Evolutionary conservation across 2,888 invertebrate genomes (phyloP).

Genomic region (Xanthorhoe designata): DNA sequence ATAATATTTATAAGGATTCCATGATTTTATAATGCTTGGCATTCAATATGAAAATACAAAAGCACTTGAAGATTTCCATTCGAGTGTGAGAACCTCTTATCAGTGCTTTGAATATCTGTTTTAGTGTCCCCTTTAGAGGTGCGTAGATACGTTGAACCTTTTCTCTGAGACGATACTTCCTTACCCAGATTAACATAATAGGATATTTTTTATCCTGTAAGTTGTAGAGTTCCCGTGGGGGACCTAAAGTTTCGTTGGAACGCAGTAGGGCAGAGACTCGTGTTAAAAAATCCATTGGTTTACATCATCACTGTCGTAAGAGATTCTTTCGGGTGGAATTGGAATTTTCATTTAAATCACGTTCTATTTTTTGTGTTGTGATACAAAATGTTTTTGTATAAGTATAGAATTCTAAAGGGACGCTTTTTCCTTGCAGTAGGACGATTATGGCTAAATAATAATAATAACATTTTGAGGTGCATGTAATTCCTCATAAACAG

Average conservation of each 20-base stretch:
- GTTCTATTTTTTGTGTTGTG: neutral
- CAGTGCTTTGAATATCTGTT: constrained; percentile 53
- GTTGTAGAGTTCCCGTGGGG: constrained; percentile 61
- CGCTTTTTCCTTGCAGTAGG: too few species aligned
- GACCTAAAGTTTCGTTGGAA: constrained; percentile 58
- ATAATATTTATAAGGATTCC: too few species aligned
- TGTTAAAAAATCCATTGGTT: constrained; percentile 55
- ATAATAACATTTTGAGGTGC: too few species aligned
- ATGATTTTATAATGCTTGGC: neutral
- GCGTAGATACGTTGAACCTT: constrained; percentile 56
- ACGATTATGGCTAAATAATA: too few species aligned
- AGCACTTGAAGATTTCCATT: constrained; percentile 6
- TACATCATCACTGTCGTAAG: constrained; percentile 47
- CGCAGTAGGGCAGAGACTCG: constrained; percentile 52
- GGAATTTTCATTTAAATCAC: constrained; percentile 11
- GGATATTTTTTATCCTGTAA: constrained; percentile 65
- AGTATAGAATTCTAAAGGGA: neutral
- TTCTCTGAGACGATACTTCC: constrained; percentile 55
- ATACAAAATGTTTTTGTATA: neutral
- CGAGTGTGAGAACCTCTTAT: constrained; percentile 46
- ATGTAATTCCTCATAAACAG: too few species aligned
- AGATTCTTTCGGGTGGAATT: constrained; percentile 26
- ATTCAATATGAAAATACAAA: neutral
- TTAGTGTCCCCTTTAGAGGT: constrained; percentile 54
- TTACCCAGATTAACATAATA: constrained; percentile 64